phyloP scores from a whole-genome alignment of 1,140 invertebrate genomes.

The Bombus ignitus region DNA sequence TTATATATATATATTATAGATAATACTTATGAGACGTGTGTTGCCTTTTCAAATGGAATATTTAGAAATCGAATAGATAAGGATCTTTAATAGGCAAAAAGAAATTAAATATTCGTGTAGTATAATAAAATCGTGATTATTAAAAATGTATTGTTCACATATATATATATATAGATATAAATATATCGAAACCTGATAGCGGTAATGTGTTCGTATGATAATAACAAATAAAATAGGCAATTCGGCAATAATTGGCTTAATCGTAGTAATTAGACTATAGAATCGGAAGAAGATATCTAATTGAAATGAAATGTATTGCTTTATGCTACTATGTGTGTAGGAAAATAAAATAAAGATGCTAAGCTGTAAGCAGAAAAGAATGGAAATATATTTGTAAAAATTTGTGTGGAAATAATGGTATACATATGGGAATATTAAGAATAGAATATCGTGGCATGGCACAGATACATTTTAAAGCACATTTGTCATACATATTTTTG shows the following conservation, averaged over 20 bases:
- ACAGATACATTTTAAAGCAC: slow-evolving; percentile 79
- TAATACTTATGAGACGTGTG: slow-evolving; percentile 15
- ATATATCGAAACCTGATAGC: background rate
- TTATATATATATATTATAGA: background rate
- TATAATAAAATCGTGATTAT: slow-evolving; percentile 6
- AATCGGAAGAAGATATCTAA: slow-evolving; percentile 13
- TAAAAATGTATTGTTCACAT: background rate
- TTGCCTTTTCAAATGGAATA: background rate
- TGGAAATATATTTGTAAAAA: slow-evolving; percentile 51
- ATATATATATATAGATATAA: background rate
- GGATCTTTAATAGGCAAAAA: background rate
- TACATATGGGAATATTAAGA: slow-evolving; percentile 60
- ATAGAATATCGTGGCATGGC: slow-evolving; percentile 72
- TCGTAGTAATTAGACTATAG: slow-evolving; percentile 5
- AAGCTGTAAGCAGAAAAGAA: slow-evolving; percentile 67
- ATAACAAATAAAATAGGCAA: slow-evolving; percentile 2
- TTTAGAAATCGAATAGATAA: slow-evolving; percentile 29
- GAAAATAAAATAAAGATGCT: slow-evolving; percentile 53
- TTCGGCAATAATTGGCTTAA: slow-evolving; percentile 7
- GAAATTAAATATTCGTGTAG: background rate
- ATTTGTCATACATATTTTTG: slow-evolving; percentile 49
- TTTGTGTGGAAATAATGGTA: slow-evolving; percentile 53
- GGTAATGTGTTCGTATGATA: background rate
- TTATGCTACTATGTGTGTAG: slow-evolving; percentile 56
- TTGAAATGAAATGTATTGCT: slow-evolving; percentile 28